Percentiles rank a stretch among this genome's conserved stretches.
These are phyloP conservation scores for Xylocampa areola DNA, from an alignment of 2,888 invertebrate species.

Conservation along the genomic window DNA sequence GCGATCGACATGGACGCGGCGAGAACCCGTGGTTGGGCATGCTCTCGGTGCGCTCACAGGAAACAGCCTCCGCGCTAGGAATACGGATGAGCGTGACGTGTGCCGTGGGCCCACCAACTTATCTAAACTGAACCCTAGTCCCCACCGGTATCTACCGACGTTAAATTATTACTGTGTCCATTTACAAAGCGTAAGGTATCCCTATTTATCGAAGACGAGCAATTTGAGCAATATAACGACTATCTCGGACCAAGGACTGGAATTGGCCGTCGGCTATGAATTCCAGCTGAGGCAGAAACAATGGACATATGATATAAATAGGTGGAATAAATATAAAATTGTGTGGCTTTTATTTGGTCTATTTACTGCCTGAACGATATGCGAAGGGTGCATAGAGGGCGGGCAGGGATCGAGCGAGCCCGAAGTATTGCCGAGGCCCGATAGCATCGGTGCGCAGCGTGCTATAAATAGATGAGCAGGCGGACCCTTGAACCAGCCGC, in stretches of 20 bases:
- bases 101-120: slow-evolving; percentile 66
- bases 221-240: slow-evolving; percentile 77
- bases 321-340: slow-evolving; percentile 84
- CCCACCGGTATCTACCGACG: slow-evolving; percentile 64
- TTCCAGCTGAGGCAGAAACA: slow-evolving; percentile 81
- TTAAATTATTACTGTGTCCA: slow-evolving; percentile 66
- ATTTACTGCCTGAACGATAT: slow-evolving; percentile 84
- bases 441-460: slow-evolving; percentile 82
- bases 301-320: slow-evolving; percentile 87
- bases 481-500: slow-evolving; percentile 88
- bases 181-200: slow-evolving; percentile 66
- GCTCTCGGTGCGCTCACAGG: slow-evolving; percentile 76
- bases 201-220: slow-evolving; percentile 64
- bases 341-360: slow-evolving; percentile 82
- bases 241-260: slow-evolving; percentile 70
- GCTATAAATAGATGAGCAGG: slow-evolving; percentile 86
- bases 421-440: slow-evolving; percentile 75
- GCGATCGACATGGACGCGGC: slow-evolving; percentile 61
- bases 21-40: slow-evolving; percentile 67
- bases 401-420: slow-evolving; percentile 81
- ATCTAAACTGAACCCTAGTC: slow-evolving; percentile 65
- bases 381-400: slow-evolving; percentile 85
- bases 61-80: slow-evolving; percentile 82
- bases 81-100: slow-evolving; percentile 85
- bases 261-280: slow-evolving; percentile 81